Evolutionary conservation across 2,888 invertebrate species (phyloP), one percentile per base, ranked within the genome.

Genomic region (Xylophagus ater): DNA sequence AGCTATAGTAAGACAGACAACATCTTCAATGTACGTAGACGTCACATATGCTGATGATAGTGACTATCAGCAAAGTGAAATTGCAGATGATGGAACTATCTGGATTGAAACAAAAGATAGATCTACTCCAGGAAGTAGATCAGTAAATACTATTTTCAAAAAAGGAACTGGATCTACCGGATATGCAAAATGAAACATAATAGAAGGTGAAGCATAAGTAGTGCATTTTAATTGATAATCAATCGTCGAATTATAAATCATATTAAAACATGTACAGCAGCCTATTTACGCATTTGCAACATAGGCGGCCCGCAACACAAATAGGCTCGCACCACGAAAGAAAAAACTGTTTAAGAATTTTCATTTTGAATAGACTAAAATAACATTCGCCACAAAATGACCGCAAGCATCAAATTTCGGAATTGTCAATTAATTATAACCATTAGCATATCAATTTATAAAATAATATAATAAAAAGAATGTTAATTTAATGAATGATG

Each of bases 211-310:
- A 14, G 33, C n/a, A n/a, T 33, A 33, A 33, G 33, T 21, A 33
- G 20, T 21, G 23, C 21, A 8, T 26, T 35, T 35, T 17, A n/a
- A 20, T 20, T 31, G 15, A 31, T 31, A 31, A 31, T 31, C 10
- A 12, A 38, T 30, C 9, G n/a, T 4, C 18, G 17, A 14, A 38
- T 31, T 8, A n/a, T 30, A n/a, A 21, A 38, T 6, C 31, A 38
- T 18, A 38, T 38, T 23, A 31, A 31, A 31, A 19, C 7, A 17
- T 40, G 40, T 25, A 36, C 32, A n/a, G n/a, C n/a, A n/a, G n/a
- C n/a, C n/a, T n/a, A n/a, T n/a, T n/a, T n/a, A n/a, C n/a, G n/a
- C n/a, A n/a, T n/a, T n/a, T n/a, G n/a, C n/a, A n/a, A n/a, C n/a
- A n/a, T n/a, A n/a, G n/a, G n/a, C n/a, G n/a, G n/a, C n/a, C n/a